phyloP scores from a whole-genome alignment of 2,888 invertebrate genomes.

The Trissonchulus sp. region DNA sequence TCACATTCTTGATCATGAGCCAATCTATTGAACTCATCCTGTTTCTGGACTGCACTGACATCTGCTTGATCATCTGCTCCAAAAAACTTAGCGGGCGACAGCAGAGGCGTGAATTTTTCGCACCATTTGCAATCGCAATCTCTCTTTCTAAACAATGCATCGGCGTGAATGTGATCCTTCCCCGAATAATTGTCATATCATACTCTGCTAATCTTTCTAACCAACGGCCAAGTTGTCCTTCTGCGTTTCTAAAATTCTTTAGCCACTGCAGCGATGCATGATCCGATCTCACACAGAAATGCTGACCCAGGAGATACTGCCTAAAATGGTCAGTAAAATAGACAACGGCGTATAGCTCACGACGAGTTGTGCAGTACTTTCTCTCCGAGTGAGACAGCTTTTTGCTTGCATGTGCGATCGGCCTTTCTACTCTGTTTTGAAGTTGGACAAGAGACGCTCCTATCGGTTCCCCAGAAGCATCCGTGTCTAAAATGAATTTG shows the following conservation, averaged over 20 bases:
- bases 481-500: neutral
- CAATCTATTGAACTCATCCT: neutral
- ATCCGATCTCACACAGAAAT: neutral
- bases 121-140: neutral
- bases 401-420: neutral
- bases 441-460: neutral
- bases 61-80: neutral
- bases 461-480: neutral
- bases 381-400: neutral
- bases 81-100: neutral
- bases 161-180: neutral
- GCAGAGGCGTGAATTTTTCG: slow-evolving; percentile 1
- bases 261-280: neutral
- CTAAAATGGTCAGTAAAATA: neutral
- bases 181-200: neutral
- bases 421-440: neutral
- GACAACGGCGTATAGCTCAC: neutral
- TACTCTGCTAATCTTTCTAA: neutral
- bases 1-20: neutral
- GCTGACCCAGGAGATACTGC: neutral
- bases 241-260: neutral
- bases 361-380: neutral
- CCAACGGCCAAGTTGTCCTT: neutral
- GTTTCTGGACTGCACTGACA: neutral
- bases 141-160: neutral